Conservation (phyloP, 2,797 vertebrate genomes). For the Periophthalmus magnuspinnatus region DNA sequence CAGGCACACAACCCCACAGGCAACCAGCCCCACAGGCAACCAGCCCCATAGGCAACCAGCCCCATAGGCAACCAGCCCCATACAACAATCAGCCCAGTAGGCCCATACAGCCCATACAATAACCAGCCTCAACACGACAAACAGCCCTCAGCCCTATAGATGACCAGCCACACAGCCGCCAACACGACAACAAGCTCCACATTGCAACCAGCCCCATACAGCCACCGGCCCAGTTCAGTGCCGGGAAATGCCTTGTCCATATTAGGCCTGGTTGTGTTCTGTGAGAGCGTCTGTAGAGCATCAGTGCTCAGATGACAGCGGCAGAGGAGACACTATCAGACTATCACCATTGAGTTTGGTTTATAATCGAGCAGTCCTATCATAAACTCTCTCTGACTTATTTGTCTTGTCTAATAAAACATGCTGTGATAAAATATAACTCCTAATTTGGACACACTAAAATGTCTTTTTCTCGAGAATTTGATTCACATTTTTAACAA, state of each 20-base stretch:
- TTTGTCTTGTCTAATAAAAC: too few species aligned
- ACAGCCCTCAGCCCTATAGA: too few species aligned
- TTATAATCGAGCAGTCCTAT: too few species aligned
- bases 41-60: background rate
- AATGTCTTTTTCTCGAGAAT: too few species aligned
- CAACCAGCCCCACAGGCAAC: background rate
- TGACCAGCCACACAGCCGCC: background rate
- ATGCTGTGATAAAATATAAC: too few species aligned
- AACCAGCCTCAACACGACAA: background rate
- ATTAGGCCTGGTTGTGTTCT: constrained; percentile 74
- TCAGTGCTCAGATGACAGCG: constrained; percentile 36
- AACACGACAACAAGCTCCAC: too few species aligned
- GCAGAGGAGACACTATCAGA: constrained; percentile 11
- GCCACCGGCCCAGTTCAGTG: background rate
- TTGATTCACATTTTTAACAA: too few species aligned
- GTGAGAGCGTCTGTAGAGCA: constrained; percentile 52
- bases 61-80: background rate
- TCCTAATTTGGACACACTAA: too few species aligned
- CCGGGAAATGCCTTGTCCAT: constrained; percentile 56
- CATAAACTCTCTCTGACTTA: too few species aligned
- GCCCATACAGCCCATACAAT: background rate
- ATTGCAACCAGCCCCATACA: background rate
- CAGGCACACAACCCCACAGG: background rate
- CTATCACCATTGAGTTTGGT: too few species aligned
- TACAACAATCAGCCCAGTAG: too few species aligned